Evolutionary conservation across 1,140 invertebrate genomes (phyloP), one percentile per base, ranked within the genome.

Genomic region (Brachionus angularis): DNA sequence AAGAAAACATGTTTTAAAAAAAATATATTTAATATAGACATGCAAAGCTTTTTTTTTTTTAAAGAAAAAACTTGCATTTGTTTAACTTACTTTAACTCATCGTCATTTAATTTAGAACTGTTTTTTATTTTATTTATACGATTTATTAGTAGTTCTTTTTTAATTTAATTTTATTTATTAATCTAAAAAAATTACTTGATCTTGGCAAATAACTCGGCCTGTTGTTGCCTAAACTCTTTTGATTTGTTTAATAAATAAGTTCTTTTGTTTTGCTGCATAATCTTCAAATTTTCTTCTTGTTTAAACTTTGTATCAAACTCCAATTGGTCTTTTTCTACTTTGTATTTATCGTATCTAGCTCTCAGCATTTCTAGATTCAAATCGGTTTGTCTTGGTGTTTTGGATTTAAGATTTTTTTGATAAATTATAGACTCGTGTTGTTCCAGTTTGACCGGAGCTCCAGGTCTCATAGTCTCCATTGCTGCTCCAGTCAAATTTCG

Each of bases 381-480:
- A 69, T 82, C 79, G 10, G 78, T 78, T 69, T 82, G 80, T 42
- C 80, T 75, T 10, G 80, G 79, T 18, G 79, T 82, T 39, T 75
- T 73, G 72, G 79, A 78, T 73, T 81, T 82, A 25, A 82, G 71
- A 39, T 77, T 72, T 79, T 82, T 77, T 75, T 77, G 79, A 53
- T 80, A 81, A 18, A 81, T 79, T 31, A 71, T 73, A 73, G 75
- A 78, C 72, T 80, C 78, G 10, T 79, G 74, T 42, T 74, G 74
- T 73, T 77, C 77, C 16, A 81, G 75, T 72, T 81, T 81, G n/a
- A 77, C 77, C 34, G 77, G 78, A 21, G 80, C 79, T 47, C 78
- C 76, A 10, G 80, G 77, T 21, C 77, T 76, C 75, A 81, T 81
- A 8, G 79, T 80, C 76, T 81, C 79, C 79, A 81, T 80, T 67